Conservation (phyloP, 2,113 vertebrate species). For the Bufo bufo region DNA sequence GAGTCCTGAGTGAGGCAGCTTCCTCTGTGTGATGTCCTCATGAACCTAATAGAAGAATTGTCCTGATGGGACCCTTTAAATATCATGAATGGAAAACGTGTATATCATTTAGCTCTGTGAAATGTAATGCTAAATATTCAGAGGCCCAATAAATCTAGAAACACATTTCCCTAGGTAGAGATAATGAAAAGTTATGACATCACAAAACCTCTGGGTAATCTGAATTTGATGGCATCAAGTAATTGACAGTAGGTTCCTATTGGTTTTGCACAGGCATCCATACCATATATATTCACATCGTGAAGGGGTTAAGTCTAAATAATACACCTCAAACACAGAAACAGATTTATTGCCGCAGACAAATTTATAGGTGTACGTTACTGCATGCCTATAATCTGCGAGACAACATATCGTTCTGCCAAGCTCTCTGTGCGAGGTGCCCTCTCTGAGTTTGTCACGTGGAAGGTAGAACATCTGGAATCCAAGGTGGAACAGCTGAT, state of each 20-base stretch:
- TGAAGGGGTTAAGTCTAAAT: slow-evolving; percentile 12
- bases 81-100: neutral
- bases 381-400: slow-evolving; percentile 57
- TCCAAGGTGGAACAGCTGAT: slow-evolving; percentile 58
- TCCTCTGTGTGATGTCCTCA: no score
- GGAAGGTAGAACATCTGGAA: slow-evolving; percentile 55
- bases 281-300: neutral
- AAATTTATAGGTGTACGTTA: slow-evolving; percentile 56
- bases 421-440: slow-evolving; percentile 46
- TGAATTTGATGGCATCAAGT: neutral
- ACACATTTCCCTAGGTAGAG: neutral
- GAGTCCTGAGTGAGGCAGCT: no score
- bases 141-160: neutral
- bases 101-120: neutral
- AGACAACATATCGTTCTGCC: slow-evolving; percentile 60
- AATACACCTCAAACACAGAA: slow-evolving; percentile 47
- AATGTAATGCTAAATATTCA: neutral
- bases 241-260: no score
- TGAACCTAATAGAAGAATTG: neutral
- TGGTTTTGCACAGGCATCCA: neutral
- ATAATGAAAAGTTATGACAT: slow-evolving; percentile 10
- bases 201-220: neutral
- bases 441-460: slow-evolving; percentile 50
- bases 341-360: slow-evolving; percentile 55
- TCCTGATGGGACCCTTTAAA: neutral